phyloP scores from a whole-genome alignment of 2,888 invertebrate species.

The Hybos culiciformis region DNA sequence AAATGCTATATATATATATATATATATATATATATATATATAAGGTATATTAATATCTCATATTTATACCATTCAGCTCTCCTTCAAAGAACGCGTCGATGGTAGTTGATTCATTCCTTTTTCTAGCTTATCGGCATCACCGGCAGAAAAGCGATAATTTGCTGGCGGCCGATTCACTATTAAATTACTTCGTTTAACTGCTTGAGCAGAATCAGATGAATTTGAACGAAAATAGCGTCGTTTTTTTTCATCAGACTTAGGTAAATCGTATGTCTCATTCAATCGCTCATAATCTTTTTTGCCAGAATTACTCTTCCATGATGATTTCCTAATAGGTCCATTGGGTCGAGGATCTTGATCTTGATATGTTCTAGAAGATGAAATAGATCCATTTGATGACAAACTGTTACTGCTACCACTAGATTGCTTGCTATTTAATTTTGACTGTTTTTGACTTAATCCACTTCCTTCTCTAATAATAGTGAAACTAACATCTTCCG shows the following conservation, averaged over 20 bases:
- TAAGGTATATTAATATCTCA: too few species aligned
- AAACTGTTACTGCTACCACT: slow-evolving; percentile 16
- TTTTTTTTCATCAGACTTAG: slow-evolving; percentile 18
- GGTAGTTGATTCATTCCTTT: slow-evolving; percentile 43
- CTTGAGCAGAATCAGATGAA: slow-evolving; percentile 7
- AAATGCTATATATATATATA: too few species aligned
- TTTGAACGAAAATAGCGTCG: too few species aligned
- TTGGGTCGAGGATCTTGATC: slow-evolving; percentile 9
- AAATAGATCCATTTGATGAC: slow-evolving; percentile 14
- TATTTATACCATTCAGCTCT: slow-evolving; percentile 29
- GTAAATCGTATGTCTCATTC: slow-evolving; percentile 22
- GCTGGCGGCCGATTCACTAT: slow-evolving; percentile 22
- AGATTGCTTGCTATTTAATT: slow-evolving; percentile 17
- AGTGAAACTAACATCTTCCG: slow-evolving; percentile 12
- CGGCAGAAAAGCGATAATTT: slow-evolving; percentile 52
- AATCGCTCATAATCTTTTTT: slow-evolving; percentile 27
- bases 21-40: too few species aligned
- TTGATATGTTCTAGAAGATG: slow-evolving; percentile 2
- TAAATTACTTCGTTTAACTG: slow-evolving; percentile 10
- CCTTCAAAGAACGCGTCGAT: slow-evolving; percentile 51
- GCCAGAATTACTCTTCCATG: slow-evolving; percentile 22
- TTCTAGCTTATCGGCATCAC: slow-evolving; percentile 50
- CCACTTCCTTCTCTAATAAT: slow-evolving; percentile 15
- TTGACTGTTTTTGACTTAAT: slow-evolving; percentile 21
- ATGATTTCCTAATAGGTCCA: slow-evolving; percentile 22